Evolutionary conservation across 2,797 vertebrate species (phyloP), one percentile per base, ranked within the genome.

Genomic region (Amblyopsis hoosieri): DNA sequence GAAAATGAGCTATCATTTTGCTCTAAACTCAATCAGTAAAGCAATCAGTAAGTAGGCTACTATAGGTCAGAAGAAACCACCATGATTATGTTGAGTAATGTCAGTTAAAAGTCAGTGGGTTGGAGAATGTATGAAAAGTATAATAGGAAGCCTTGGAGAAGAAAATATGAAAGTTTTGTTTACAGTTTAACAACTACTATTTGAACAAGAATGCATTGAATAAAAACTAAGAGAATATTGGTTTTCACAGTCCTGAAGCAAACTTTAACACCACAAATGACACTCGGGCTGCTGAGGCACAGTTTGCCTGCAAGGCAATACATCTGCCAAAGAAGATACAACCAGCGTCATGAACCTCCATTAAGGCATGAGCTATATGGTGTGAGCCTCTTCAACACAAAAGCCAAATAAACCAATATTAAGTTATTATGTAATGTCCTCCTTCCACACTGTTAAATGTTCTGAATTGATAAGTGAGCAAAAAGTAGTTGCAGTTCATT

Each of bases 231-330:
- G 33, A 67, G 6, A 23, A 17, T 23, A 33, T 69, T 8, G 2
- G 42, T 42, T 79, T 67, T 78, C 60, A 65, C 42, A 62, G 54
- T 70, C 69, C 74, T 14, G 61, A 70, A 68, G 71, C 66, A 56
- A 45, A 69, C 65, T 52, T 64, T 77, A 56, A 80, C 69, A 74
- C 14, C 57, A 60, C 23, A 48, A 51, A 71, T 77, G 54, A 66
- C 56, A 66, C 19, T 70, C 23, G 76, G 33, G 14, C 45, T 67
- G 72, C 57, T 50, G 17, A 57, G 76, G 75, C 79, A 67, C 68
- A 57, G 69, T 71, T 42, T 48, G 46, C 57, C 17, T 13, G 50
- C 14, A 17, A 66, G 48, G 51, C 57, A 47, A 62, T 48, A 48
- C 7, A 42, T 42, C 60, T 23, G 64, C 68, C 29, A 54, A 61